Percentiles rank a stretch among this genome's conserved stretches.
phyloP scores from a whole-genome alignment of 2,888 invertebrate species.

The Operophtera brumata region DNA sequence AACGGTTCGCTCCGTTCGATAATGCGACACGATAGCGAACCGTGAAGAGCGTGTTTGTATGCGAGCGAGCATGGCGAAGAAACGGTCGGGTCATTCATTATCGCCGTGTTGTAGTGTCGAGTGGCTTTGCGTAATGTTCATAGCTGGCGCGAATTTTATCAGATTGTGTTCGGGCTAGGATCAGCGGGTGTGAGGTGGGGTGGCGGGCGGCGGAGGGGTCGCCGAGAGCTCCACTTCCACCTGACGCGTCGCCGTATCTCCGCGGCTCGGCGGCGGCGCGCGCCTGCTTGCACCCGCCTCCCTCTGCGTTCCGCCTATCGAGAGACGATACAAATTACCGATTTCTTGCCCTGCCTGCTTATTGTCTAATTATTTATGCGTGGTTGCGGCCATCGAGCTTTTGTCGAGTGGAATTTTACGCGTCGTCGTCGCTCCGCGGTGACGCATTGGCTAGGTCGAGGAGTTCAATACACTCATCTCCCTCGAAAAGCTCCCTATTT shows the following conservation, averaged over 20 bases:
- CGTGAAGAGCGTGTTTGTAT: conserved; percentile 57
- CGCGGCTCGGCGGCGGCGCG: conserved; percentile 70
- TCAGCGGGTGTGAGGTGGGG: conserved; percentile 64
- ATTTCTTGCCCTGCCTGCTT: conserved; percentile 77
- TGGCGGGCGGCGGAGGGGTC: conserved; percentile 52
- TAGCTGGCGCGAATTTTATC: conserved; percentile 81
- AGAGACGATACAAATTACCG: conserved; percentile 76
- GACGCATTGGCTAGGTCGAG: conserved; percentile 69
- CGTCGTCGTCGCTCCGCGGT: conserved; percentile 53
- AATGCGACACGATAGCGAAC: conserved; percentile 59
- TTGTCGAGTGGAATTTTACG: conserved; percentile 70
- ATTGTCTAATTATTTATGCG: conserved; percentile 78
- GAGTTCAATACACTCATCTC: conserved; percentile 70
- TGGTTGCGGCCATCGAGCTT: conserved; percentile 65
- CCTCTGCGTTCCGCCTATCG: conserved; percentile 73
- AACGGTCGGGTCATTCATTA: conserved; percentile 74
- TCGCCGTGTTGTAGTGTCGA: conserved; percentile 69
- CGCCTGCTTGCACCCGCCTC: conserved; percentile 71
- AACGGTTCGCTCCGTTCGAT: conserved; percentile 55
- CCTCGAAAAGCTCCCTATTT: conserved; percentile 21
- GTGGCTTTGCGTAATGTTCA: conserved; percentile 78
- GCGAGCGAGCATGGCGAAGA: conserved; percentile 48
- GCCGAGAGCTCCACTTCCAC: conserved; percentile 75
- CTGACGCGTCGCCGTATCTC: conserved; percentile 80
- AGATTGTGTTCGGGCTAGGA: conserved; percentile 77